Conservation (phyloP, 2,888 invertebrate species). For the Eupithecia subumbrata region DNA sequence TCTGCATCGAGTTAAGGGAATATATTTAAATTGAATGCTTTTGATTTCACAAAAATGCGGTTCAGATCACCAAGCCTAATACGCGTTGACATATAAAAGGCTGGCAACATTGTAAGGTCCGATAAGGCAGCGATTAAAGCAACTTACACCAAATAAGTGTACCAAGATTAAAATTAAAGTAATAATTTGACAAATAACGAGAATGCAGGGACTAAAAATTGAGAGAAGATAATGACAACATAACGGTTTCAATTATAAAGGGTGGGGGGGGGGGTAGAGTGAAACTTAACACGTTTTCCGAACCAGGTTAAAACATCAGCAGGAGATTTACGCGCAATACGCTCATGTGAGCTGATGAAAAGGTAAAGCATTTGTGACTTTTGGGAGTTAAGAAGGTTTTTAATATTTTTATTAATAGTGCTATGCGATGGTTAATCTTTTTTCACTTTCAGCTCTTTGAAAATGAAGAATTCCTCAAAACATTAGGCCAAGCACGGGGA, state of each 20-base stretch:
- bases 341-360: too few species aligned
- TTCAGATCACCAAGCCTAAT: slow-evolving; percentile 25
- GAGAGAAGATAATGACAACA: background rate
- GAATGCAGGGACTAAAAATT: background rate
- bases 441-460: background rate
- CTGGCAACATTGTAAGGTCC: slow-evolving; percentile 38
- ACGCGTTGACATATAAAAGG: slow-evolving; percentile 27
- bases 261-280: background rate
- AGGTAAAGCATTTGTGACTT: background rate
- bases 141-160: background rate
- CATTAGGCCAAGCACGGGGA: too few species aligned
- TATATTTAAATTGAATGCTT: slow-evolving; percentile 18
- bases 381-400: background rate
- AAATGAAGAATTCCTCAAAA: background rate
- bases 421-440: background rate
- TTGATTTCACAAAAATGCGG: slow-evolving; percentile 23
- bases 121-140: slow-evolving; percentile 2
- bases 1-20: slow-evolving; percentile 12
- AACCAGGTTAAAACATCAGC: too few species aligned
- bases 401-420: background rate
- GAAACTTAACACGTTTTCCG: background rate
- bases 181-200: background rate
- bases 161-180: background rate
- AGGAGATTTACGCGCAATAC: too few species aligned
- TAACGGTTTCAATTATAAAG: background rate